Base-by-base conservation (phyloP, 2,888 invertebrate genomes). In the Pherbina coryleti region DNA sequence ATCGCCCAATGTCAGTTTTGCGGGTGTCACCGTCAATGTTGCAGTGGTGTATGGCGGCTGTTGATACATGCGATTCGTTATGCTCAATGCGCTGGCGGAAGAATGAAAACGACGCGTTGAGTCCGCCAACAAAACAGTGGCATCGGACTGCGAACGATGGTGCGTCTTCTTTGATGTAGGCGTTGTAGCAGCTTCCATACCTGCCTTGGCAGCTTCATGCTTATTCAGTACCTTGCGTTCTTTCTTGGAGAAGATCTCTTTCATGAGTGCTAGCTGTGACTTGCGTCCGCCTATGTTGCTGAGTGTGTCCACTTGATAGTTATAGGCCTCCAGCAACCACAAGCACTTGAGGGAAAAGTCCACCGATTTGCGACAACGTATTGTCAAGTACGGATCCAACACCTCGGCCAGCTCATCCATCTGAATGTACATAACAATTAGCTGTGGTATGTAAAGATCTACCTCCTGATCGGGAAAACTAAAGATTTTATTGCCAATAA, bases 381-480 rank as follows among this genome's bases (percentile, higher is more conserved):
- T 92, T 49, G 95, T 92, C 79, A 96, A 90, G 89, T 96, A 96
- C 7, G 95, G 94, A 91, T 96, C 95, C 77, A 96, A 91, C 5
- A 96, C 97, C 91, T 99, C 98, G 76, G 99, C 98, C 83, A 98
- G 94, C 88, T 98, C 98, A 86, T 95, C 95, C 94, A 98, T 97
- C 91, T 98, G 98, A 90, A 99, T 96, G 90, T 98, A 99, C 97
- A 99, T 97, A 86, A 97, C 97, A 86, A 99, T 95, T 87, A 99
- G 91, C 91, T 99, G 99, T 69, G 99, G 99, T 89, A 99, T 93
- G 91, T 98, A 99, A 90, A 98, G 97, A 91, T 99, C 98, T 81
- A 99, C 97, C 84, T 98, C 97, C 82, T 92, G 92, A 89, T 96
- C 93, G 44, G 95, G 94, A 90, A 99, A 99, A 90, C 95, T 97